Evolutionary conservation across 2,888 invertebrate species (phyloP).

Genomic region (Drosophila cracens): DNA sequence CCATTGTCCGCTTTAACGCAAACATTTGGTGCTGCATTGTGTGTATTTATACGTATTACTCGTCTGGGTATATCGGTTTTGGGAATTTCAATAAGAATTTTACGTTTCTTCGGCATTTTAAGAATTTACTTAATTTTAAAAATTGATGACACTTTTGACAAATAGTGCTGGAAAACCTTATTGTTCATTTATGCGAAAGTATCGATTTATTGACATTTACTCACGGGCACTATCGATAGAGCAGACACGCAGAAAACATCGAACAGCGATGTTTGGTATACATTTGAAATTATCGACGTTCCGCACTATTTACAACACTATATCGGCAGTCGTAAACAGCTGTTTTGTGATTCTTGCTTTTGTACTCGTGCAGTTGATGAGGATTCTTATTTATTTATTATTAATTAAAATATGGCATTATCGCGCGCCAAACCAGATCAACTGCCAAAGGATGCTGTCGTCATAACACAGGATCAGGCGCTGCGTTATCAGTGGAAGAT

Average conservation of each 20-base stretch:
- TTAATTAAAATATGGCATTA: constrained; percentile 86
- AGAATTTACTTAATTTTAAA: background rate
- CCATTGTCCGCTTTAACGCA: constrained; percentile 36
- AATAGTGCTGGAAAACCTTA: background rate
- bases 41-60: background rate
- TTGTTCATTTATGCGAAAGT: background rate
- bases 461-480: constrained; percentile 87
- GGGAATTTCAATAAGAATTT: constrained; percentile 5
- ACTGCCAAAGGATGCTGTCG: constrained; percentile 88
- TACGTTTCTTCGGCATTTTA: constrained; percentile 55
- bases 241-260: background rate
- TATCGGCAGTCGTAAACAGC: constrained; percentile 3
- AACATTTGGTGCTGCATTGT: constrained; percentile 12
- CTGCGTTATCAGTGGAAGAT: constrained; percentile 87
- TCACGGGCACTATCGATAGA: background rate
- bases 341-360: constrained; percentile 10
- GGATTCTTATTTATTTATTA: constrained; percentile 13
- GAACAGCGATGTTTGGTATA: background rate
- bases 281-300: background rate
- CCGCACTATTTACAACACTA: constrained; percentile 31
- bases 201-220: background rate
- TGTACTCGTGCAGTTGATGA: background rate
- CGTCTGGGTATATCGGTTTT: constrained; percentile 19
- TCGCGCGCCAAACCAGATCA: constrained; percentile 84
- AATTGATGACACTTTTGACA: constrained; percentile 8